These are phyloP conservation scores for Archocentrus centrarchus DNA, from an alignment of 2,113 vertebrate genomes.

Conservation along the genomic window DNA sequence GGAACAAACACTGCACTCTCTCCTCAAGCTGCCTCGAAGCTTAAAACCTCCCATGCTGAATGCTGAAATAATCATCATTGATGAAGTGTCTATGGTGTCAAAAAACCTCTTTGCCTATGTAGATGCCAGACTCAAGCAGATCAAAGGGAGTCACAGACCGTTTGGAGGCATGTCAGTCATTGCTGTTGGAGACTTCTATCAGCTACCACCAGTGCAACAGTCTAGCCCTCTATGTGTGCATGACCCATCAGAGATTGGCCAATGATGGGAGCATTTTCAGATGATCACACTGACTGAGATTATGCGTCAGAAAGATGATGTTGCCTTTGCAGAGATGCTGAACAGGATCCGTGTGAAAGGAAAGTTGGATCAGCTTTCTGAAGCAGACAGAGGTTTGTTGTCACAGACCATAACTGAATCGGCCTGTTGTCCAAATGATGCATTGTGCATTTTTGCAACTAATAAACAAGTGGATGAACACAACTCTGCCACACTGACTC, in stretches of 20 bases:
- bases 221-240: slow-evolving; percentile 36
- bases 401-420: no score
- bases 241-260: slow-evolving; percentile 31
- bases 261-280: slow-evolving; percentile 51
- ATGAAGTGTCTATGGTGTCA: slow-evolving; percentile 6
- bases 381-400: no score
- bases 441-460: slow-evolving; percentile 40
- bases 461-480: slow-evolving; percentile 44
- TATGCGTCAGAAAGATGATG: not conserved
- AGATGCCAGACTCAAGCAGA: not conserved
- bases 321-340: slow-evolving; percentile 47
- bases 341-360: no score
- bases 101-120: not conserved
- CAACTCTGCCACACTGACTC: slow-evolving; percentile 14
- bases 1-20: no score
- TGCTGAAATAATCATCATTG: not conserved
- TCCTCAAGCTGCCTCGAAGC: no score
- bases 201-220: slow-evolving; percentile 32
- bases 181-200: slow-evolving; percentile 13
- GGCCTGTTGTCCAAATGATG: no score
- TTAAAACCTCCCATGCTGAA: not conserved
- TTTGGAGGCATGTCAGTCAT: slow-evolving; percentile 47
- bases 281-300: slow-evolving; percentile 51
- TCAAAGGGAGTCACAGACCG: slow-evolving; percentile 38
- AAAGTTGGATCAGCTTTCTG: no score